These are phyloP conservation scores for Porites australiensis DNA, from an alignment of 64 coral and sea anemone genomes.

Conservation along the genomic window DNA sequence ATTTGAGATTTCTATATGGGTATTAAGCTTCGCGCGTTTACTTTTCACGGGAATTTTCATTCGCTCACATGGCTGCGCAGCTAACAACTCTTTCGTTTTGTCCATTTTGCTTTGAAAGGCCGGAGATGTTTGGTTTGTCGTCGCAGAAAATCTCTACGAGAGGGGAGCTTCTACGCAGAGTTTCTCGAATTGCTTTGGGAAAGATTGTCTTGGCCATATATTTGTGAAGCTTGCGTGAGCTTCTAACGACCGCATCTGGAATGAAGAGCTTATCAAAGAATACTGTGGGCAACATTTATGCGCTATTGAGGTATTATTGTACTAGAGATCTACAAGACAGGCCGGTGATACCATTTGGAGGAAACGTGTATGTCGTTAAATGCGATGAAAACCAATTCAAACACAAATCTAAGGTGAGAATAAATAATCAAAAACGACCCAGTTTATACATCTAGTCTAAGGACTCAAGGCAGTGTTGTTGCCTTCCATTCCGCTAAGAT, in stretches of 20 bases:
- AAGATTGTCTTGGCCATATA: constrained; percentile 33
- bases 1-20: no score
- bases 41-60: no score
- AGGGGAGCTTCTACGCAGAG: constrained; percentile 17
- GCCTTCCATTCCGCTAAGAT: no score
- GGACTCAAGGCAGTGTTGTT: no score
- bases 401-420: constrained; percentile 55
- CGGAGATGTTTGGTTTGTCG: neutral
- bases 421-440: no score
- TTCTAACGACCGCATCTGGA: constrained; percentile 1
- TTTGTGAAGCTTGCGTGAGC: constrained; percentile 20
- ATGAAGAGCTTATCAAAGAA: constrained; percentile 20
- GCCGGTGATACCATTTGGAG: constrained; percentile 43
- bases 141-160: constrained; percentile 17
- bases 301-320: constrained; percentile 19
- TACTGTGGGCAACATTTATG: constrained; percentile 26
- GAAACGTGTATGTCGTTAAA: constrained; percentile 26
- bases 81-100: no score
- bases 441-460: neutral
- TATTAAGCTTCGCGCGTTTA: no score
- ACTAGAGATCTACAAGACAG: neutral
- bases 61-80: no score
- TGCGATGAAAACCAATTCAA: constrained; percentile 67
- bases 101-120: no score
- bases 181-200: constrained; percentile 22